These are phyloP conservation scores for Brachypteracias leptosomus DNA, from an alignment of 2,113 vertebrate genomes.

Conservation along the genomic window DNA sequence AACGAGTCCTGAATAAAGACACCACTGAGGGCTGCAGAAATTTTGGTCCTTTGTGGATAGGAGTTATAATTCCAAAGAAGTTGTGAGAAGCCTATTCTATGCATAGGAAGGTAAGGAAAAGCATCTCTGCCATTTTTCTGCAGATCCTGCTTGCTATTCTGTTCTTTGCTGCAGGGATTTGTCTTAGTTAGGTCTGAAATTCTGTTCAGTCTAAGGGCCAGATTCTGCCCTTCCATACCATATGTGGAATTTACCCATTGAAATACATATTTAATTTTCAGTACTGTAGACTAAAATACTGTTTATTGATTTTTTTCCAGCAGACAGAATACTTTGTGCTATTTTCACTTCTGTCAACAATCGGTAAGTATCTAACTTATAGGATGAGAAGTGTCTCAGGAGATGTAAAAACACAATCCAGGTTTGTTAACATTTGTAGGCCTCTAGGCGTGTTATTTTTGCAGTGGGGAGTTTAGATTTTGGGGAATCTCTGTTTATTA, in stretches of 20 bases:
- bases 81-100: conserved; percentile 57
- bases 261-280: conserved; percentile 39
- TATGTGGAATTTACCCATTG: conserved; percentile 33
- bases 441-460: background rate
- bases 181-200: conserved; percentile 38
- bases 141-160: conserved; percentile 23
- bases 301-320: conserved; percentile 21
- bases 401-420: background rate
- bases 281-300: conserved; percentile 32
- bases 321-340: conserved; percentile 18
- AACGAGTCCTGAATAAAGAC: conserved; percentile 36
- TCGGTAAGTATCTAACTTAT: conserved; percentile 31
- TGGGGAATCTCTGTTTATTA: background rate
- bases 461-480: background rate
- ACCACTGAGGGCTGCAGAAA: background rate
- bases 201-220: background rate
- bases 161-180: conserved; percentile 38
- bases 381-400: conserved; percentile 29
- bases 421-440: conserved; percentile 40
- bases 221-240: conserved; percentile 24
- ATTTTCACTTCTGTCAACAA: conserved; percentile 45
- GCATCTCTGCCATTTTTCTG: conserved; percentile 30
- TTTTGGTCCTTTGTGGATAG: conserved; percentile 51
- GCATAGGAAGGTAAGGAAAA: conserved; percentile 59
- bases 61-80: conserved; percentile 69